Evolutionary conservation across 2,113 vertebrate species (phyloP).

Genomic region (Tauraco erythrolophus): DNA sequence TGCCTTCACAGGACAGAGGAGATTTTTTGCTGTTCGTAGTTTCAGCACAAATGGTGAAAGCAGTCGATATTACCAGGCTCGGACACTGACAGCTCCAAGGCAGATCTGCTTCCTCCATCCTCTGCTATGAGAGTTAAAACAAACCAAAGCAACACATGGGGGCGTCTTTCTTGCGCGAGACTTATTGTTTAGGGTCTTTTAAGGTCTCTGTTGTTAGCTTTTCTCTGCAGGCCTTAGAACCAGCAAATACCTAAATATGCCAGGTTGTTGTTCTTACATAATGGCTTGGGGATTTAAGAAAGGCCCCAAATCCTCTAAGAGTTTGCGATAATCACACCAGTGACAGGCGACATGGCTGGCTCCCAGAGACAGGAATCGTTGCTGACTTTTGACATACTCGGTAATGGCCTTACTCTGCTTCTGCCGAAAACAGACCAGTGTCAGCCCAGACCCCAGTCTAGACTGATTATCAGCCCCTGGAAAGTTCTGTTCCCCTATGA

Average conservation of each 20-base stretch:
- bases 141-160: background rate
- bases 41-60: background rate
- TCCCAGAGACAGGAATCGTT: background rate
- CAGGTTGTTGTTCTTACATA: background rate
- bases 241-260: background rate
- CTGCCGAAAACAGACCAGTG: background rate
- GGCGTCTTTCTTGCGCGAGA: background rate
- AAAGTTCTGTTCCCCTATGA: background rate
- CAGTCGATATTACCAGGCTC: background rate
- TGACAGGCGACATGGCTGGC: background rate
- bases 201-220: background rate
- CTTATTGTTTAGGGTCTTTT: background rate
- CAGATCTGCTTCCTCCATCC: background rate
- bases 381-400: background rate
- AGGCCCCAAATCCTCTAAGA: background rate
- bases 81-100: background rate
- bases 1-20: background rate
- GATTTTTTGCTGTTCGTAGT: background rate
- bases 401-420: conserved; percentile 4
- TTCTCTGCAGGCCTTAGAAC: background rate
- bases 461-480: background rate
- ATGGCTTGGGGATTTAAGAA: background rate
- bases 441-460: background rate
- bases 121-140: background rate
- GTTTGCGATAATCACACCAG: background rate